Evolutionary conservation across 2,113 vertebrate species (phyloP).

Genomic region (Hydrolagus affinis): DNA sequence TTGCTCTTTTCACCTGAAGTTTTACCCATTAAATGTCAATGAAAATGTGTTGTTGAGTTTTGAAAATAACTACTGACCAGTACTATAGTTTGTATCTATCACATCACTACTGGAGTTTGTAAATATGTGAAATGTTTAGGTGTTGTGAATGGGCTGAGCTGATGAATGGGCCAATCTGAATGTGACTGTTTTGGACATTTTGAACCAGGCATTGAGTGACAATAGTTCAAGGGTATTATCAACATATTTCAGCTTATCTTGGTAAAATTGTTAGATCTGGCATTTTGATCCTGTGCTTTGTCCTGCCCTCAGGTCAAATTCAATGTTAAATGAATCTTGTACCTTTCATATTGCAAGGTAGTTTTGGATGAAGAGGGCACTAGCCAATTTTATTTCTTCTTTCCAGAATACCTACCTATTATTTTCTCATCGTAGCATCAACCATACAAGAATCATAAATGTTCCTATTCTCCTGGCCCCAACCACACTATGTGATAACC

Average conservation of each 20-base stretch:
- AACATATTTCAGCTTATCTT: no score
- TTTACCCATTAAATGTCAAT: neutral
- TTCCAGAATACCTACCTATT: no score
- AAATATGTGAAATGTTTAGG: neutral
- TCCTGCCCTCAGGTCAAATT: neutral
- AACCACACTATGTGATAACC: no score
- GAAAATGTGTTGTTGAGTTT: neutral
- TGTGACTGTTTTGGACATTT: neutral
- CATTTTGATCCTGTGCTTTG: neutral
- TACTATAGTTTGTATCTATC: neutral
- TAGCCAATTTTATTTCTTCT: no score
- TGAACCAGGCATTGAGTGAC: neutral
- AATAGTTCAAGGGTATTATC: neutral
- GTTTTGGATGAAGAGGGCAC: no score
- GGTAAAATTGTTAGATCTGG: neutral
- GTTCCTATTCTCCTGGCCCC: no score
- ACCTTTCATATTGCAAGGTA: neutral
- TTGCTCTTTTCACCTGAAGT: neutral
- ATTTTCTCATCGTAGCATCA: no score
- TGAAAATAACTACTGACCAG: no score
- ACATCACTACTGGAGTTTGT: neutral
- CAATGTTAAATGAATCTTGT: neutral
- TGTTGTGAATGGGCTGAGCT: neutral
- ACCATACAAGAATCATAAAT: no score
- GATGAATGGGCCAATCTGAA: neutral